phyloP scores from a whole-genome alignment of 2,113 vertebrate species.

The Gymnocephalus cernua region DNA sequence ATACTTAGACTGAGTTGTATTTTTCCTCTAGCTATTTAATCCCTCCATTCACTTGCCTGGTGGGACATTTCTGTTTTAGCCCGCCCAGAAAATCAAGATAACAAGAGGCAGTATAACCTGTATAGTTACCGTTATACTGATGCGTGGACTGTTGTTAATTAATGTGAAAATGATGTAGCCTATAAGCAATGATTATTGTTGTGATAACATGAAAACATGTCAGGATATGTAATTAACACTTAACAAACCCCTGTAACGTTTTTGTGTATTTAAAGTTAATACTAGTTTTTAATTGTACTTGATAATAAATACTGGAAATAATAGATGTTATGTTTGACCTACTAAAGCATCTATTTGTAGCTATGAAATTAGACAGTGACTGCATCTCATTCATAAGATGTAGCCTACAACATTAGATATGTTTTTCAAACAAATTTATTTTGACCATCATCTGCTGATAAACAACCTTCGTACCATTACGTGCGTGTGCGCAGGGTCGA shows the following conservation, averaged over 20 bases:
- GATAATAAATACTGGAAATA: neutral
- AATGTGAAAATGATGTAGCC: neutral
- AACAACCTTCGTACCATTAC: too few species aligned
- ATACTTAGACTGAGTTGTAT: neutral
- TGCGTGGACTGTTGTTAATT: neutral
- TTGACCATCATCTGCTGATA: too few species aligned
- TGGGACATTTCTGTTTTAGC: neutral
- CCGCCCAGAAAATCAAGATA: neutral
- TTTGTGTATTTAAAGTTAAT: neutral
- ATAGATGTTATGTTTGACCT: neutral
- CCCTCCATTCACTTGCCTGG: neutral
- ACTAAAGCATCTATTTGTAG: neutral
- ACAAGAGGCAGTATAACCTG: neutral
- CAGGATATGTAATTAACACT: neutral
- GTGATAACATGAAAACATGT: neutral
- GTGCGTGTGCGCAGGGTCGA: too few species aligned
- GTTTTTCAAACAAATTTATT: too few species aligned
- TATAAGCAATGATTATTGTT: neutral
- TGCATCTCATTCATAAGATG: too few species aligned
- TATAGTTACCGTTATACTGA: neutral
- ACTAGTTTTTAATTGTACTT: slow-evolving; percentile 5
- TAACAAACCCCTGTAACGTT: neutral
- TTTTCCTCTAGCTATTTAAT: neutral
- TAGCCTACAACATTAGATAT: too few species aligned
- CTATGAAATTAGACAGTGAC: too few species aligned